Evolutionary conservation across 2,113 vertebrate species (phyloP), one percentile per base, ranked within the genome.

Genomic region (Cercocebus atys): DNA sequence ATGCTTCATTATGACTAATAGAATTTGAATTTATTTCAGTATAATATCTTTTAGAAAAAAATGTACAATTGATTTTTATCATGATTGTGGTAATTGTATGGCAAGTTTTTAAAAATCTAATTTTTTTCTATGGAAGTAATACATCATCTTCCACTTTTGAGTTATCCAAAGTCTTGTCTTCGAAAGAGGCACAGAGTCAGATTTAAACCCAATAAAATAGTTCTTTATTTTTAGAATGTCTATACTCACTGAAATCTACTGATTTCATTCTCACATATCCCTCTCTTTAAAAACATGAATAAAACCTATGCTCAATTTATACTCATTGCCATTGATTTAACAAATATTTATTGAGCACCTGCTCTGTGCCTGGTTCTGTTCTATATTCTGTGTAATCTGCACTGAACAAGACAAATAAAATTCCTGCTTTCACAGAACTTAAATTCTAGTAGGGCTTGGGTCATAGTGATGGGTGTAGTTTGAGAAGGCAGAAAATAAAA

Each of bases 401-500:
- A 3, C 14, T 80, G 55, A 79, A 43, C 7, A 91, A 50, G 25
- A 83, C n/a, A 59, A 22, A 27, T 70, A 78, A 76, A 12, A 70
- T 86, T 12, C 27, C 45, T 86, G 40, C 5, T 45, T 88, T 96
- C 11, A 45, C 79, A 45, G 25, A 61, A 70, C 27, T 90, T 93
- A 91, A 93, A 85, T 72, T 95, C 32, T 55, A 85, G 32, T 10
- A 84, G 20, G 38, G 22, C 2, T 30, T 92, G 35, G 70, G 20
- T 91, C 88, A 0, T 50, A 81, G n/a, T 82, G 27, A 1, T 88
- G 57, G 30, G 8, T 78, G 17, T 95, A 14, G 22, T 78, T 88
- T 93, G 27, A 32, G 35, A 96, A 66, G 38, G 43, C 18, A 85
- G 47, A 85, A 85, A 91, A 88, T 76, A 94, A 94, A 94, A 93